Evolutionary conservation across 30 jellyfish, hydroid and myxozoan species (phyloP).

Genomic region (Turritopsis dohrnii): DNA sequence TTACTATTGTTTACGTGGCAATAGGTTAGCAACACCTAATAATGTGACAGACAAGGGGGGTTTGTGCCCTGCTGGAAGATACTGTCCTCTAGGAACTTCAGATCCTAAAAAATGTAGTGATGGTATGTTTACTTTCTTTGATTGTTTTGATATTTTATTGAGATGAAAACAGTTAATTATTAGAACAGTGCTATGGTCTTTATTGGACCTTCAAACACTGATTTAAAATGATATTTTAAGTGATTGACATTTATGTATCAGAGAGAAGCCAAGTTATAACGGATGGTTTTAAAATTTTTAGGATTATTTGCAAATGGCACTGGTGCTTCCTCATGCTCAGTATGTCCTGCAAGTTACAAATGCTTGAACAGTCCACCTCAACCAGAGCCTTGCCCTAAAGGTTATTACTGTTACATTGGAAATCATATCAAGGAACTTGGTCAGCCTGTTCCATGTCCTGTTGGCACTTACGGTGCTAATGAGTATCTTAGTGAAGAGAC

Average conservation of each 20-base stretch:
- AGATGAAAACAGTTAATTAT: no score
- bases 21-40: constrained; percentile 72
- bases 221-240: no score
- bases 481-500: constrained; percentile 34
- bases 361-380: constrained; percentile 57
- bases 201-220: no score
- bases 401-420: constrained; percentile 90
- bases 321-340: constrained; percentile 56
- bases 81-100: constrained; percentile 71
- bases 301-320: constrained; percentile 47
- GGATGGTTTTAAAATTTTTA: not conserved
- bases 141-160: not conserved
- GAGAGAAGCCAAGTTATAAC: not conserved
- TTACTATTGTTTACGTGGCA: constrained; percentile 89
- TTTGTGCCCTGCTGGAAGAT: constrained; percentile 83
- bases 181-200: no score
- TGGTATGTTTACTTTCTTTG: constrained; percentile 25
- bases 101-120: constrained; percentile 65
- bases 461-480: constrained; percentile 83
- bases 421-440: constrained; percentile 49
- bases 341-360: constrained; percentile 95
- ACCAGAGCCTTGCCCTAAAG: constrained; percentile 85
- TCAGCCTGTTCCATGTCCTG: constrained; percentile 63
- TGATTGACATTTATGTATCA: no score
- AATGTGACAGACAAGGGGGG: constrained; percentile 76